Conservation (phyloP, 2,888 invertebrate species). For the Miltochrista miniata region DNA sequence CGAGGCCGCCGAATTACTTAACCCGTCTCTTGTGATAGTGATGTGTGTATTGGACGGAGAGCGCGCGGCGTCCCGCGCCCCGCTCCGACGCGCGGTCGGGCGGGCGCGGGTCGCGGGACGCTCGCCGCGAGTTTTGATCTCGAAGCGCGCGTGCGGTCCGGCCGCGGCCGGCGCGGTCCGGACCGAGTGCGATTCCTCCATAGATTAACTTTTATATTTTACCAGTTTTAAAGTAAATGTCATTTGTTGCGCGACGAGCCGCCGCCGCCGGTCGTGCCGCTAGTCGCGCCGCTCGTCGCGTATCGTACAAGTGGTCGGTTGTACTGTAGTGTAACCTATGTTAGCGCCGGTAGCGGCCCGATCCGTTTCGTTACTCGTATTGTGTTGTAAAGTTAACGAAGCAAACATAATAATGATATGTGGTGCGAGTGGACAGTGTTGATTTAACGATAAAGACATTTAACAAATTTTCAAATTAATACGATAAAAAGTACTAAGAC, state of each 20-base stretch:
- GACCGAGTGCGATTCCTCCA: constrained; percentile 58
- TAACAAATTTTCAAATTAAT: constrained; percentile 83
- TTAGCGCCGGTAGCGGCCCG: constrained; percentile 73
- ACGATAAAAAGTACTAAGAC: constrained; percentile 80
- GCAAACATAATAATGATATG: constrained; percentile 49
- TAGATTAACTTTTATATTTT: constrained; percentile 71
- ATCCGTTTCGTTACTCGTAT: constrained; percentile 67
- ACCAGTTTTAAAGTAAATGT: constrained; percentile 61
- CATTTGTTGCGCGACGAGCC: constrained; percentile 49
- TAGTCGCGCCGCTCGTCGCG: constrained; percentile 44
- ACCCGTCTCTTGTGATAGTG: constrained; percentile 54
- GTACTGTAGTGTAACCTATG: constrained; percentile 70
- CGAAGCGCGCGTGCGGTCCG: constrained; percentile 58
- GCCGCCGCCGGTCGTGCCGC: constrained; percentile 35
- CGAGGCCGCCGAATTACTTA: too few species aligned
- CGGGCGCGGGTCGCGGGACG: constrained; percentile 19
- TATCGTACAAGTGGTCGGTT: constrained; percentile 65
- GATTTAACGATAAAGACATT: constrained; percentile 78
- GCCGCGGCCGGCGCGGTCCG: constrained; percentile 2
- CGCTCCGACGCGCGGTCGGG: constrained; percentile 39
- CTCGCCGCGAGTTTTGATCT: constrained; percentile 66
- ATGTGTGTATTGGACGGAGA: constrained; percentile 44
- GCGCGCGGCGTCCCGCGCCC: constrained; percentile 15
- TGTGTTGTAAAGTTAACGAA: constrained; percentile 63
- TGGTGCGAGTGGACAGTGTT: constrained; percentile 78